These are phyloP conservation scores for Rhinogobius similis DNA, from an alignment of 2,113 vertebrate species.

Conservation along the genomic window DNA sequence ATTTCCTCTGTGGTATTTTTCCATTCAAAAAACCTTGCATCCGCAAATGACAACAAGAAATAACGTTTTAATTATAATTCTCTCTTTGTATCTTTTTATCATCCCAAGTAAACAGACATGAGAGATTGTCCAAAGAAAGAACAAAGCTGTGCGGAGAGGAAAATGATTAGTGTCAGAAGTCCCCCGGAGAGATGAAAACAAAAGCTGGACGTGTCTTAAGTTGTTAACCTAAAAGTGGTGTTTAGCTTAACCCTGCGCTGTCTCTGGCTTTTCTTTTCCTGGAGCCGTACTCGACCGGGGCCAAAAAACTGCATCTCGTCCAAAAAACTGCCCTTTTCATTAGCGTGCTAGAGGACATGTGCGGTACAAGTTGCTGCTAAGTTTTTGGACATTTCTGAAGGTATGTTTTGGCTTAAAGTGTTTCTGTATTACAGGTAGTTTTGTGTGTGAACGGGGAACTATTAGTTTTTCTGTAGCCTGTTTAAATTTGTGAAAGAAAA, in stretches of 20 bases:
- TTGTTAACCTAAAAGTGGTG: conserved; percentile 63
- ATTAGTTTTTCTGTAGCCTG: no score
- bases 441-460: no score
- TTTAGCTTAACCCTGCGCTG: conserved; percentile 15
- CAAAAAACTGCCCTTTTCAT: conserved; percentile 40
- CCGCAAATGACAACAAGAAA: background rate
- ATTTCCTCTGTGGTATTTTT: background rate
- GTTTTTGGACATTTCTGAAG: background rate
- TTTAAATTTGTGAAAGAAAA: no score
- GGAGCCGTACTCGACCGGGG: no score
- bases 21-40: background rate
- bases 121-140: background rate
- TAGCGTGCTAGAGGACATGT: conserved; percentile 1
- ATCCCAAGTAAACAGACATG: conserved; percentile 16
- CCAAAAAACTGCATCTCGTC: conserved; percentile 38
- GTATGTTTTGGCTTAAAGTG: background rate
- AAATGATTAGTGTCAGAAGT: conserved; percentile 75
- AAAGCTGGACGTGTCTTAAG: conserved; percentile 76
- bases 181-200: conserved; percentile 76
- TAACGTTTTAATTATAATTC: background rate
- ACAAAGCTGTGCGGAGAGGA: conserved; percentile 42
- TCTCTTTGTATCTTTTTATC: background rate
- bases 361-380: background rate
- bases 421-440: background rate
- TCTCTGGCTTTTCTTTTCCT: background rate